Conservation (phyloP, 2,113 vertebrate genomes). For the Pteronura brasiliensis region DNA sequence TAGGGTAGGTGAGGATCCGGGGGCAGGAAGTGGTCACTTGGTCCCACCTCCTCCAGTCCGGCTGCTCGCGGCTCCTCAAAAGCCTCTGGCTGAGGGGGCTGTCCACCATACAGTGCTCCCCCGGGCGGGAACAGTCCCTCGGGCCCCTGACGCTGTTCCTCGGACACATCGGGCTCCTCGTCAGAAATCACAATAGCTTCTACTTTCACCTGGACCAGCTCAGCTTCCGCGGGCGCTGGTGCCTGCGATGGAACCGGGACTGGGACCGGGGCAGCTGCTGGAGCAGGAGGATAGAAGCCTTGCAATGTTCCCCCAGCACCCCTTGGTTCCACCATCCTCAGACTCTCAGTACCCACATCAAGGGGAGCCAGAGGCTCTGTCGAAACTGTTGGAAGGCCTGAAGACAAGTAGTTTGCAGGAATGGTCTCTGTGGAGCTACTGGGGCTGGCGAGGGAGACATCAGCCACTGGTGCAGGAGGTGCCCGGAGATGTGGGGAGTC, state of each 20-base stretch:
- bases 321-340: constrained; percentile 65
- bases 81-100: constrained; percentile 55
- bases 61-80: constrained; percentile 74
- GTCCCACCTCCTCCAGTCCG: constrained; percentile 82
- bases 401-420: constrained; percentile 64
- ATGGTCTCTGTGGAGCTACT: constrained; percentile 91
- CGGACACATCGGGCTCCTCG: constrained; percentile 84
- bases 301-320: constrained; percentile 41
- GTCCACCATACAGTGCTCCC: constrained; percentile 43
- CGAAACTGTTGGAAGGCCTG: constrained; percentile 14
- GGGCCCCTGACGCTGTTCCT: constrained; percentile 58
- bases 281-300: constrained; percentile 55
- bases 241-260: constrained; percentile 32
- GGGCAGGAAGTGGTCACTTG: constrained; percentile 82
- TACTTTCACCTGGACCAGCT: constrained; percentile 87
- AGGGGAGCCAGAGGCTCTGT: constrained; percentile 60
- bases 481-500: constrained; percentile 38
- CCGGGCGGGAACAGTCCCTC: constrained; percentile 56
- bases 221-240: constrained; percentile 50
- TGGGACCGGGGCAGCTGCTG: neutral
- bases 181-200: constrained; percentile 96
- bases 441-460: constrained; percentile 87
- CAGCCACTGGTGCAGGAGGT: constrained; percentile 52
- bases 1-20: constrained; percentile 78
- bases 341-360: constrained; percentile 57